Evolutionary conservation across 2,113 vertebrate species (phyloP).

Genomic region (Pampusana beccarii): DNA sequence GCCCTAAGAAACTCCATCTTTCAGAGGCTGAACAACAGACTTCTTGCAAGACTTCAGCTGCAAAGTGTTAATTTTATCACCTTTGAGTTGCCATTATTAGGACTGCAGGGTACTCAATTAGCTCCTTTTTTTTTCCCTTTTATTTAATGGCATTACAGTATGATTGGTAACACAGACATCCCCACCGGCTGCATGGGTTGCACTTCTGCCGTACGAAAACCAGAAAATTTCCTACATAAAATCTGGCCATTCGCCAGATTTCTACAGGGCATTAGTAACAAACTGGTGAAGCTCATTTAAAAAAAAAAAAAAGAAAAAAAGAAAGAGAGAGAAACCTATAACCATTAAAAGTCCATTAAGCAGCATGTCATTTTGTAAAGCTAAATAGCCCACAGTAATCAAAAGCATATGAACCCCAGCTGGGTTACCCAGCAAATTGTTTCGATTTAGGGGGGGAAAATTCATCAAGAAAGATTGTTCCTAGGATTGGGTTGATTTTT

Average conservation of each 20-base stretch:
- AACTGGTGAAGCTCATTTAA: conserved; percentile 99
- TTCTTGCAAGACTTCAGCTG: conserved; percentile 51
- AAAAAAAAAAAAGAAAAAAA: conserved; percentile 76
- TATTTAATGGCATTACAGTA: conserved; percentile 61
- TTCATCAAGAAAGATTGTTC: conserved; percentile 96
- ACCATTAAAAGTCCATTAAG: conserved; percentile 99
- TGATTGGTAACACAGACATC: conserved; percentile 68
- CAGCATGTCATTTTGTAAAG: conserved; percentile 99
- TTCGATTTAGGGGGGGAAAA: conserved; percentile 92
- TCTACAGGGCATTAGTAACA: conserved; percentile 98
- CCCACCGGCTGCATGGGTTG: conserved; percentile 77
- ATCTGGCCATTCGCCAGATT: conserved; percentile 91
- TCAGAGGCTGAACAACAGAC: neutral
- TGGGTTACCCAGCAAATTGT: conserved; percentile 97
- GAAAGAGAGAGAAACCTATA: conserved; percentile 93
- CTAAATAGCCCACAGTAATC: conserved; percentile 99
- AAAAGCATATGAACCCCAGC: conserved; percentile 99
- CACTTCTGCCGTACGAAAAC: conserved; percentile 80
- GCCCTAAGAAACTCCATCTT: neutral
- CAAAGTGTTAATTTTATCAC: conserved; percentile 49
- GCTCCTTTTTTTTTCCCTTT: neutral
- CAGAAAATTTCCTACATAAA: conserved; percentile 87
- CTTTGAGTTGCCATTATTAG: conserved; percentile 15
- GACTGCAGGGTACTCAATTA: conserved; percentile 53
- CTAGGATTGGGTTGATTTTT: conserved; percentile 90